A percentile compares a stretch with the other conserved stretches of the same genome.
Evolutionary conservation across 2,888 invertebrate genomes (phyloP).

Genomic region (Dusona sp.): DNA sequence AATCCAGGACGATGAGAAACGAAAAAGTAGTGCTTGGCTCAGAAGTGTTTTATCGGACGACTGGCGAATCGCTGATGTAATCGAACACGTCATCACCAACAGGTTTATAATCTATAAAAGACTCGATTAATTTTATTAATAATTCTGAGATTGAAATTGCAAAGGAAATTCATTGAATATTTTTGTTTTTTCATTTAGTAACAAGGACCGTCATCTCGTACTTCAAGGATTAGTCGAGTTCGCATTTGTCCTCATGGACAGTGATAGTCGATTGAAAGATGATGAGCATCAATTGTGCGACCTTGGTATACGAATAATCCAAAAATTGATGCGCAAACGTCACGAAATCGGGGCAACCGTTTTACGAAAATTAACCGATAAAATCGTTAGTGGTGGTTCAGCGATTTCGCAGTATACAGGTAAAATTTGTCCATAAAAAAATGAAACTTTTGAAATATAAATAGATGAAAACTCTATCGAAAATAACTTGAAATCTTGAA

Average conservation of each 20-base stretch:
- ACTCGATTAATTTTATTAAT: not conserved
- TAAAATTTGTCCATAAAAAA: slow-evolving; percentile 71
- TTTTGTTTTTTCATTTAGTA: slow-evolving; percentile 77
- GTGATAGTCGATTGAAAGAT: slow-evolving; percentile 82
- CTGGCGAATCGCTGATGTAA: slow-evolving; percentile 83
- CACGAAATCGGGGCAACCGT: slow-evolving; percentile 86
- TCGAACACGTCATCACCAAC: slow-evolving; percentile 85
- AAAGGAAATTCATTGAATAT: not conserved
- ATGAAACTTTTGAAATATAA: not conserved
- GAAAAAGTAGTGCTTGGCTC: slow-evolving; percentile 86
- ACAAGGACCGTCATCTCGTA: slow-evolving; percentile 85
- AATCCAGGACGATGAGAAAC: slow-evolving; percentile 85
- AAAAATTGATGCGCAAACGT: slow-evolving; percentile 87
- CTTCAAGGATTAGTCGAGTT: slow-evolving; percentile 86
- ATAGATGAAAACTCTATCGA: not conserved
- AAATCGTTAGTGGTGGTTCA: slow-evolving; percentile 86
- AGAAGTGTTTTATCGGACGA: slow-evolving; percentile 83
- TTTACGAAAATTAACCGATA: slow-evolving; percentile 86
- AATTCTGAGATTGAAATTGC: not conserved
- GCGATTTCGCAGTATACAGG: slow-evolving; percentile 87
- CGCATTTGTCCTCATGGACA: slow-evolving; percentile 84
- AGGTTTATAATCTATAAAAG: slow-evolving; percentile 79
- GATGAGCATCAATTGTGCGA: slow-evolving; percentile 84
- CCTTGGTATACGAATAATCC: slow-evolving; percentile 87
- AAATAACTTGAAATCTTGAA: not conserved